These are phyloP conservation scores for Apamea sordens DNA, from an alignment of 2,888 invertebrate species.

Conservation along the genomic window DNA sequence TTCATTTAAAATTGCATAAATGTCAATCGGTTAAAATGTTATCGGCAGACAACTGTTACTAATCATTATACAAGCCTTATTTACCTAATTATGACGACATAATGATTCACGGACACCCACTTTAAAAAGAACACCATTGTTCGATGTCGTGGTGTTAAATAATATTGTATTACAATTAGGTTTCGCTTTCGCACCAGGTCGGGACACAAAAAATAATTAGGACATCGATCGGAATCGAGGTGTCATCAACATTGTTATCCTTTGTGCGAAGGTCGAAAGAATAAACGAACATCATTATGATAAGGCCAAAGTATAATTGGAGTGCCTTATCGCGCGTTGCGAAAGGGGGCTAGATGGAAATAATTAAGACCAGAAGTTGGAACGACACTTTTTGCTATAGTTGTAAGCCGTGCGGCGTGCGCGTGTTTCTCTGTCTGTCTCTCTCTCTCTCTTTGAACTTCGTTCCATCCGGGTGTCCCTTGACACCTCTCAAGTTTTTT, in stretches of 20 bases:
- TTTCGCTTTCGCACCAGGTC: slow-evolving; percentile 79
- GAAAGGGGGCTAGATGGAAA: too few relatives aligned
- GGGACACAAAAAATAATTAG: slow-evolving; percentile 56
- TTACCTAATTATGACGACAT: slow-evolving; percentile 38
- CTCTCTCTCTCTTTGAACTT: too few relatives aligned
- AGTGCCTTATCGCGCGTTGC: too few relatives aligned
- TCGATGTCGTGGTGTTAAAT: slow-evolving; percentile 40
- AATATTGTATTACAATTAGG: slow-evolving; percentile 75
- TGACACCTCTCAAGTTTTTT: too few relatives aligned
- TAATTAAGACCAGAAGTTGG: too few relatives aligned
- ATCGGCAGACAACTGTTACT: not conserved
- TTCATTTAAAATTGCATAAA: slow-evolving; percentile 15
- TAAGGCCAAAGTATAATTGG: not conserved
- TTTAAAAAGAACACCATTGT: slow-evolving; percentile 54
- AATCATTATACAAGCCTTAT: slow-evolving; percentile 18
- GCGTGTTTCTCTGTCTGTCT: too few relatives aligned
- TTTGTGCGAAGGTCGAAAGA: slow-evolving; percentile 7
- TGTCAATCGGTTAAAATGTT: slow-evolving; percentile 5
- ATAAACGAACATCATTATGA: not conserved
- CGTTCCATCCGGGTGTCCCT: too few relatives aligned
- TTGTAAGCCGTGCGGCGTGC: too few relatives aligned
- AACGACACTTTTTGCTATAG: too few relatives aligned
- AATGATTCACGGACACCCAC: slow-evolving; percentile 53
- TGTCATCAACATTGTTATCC: slow-evolving; percentile 27
- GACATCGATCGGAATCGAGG: slow-evolving; percentile 34